Conservation (phyloP, 23 tunicate genomes). For the Halocynthia roretzi region DNA sequence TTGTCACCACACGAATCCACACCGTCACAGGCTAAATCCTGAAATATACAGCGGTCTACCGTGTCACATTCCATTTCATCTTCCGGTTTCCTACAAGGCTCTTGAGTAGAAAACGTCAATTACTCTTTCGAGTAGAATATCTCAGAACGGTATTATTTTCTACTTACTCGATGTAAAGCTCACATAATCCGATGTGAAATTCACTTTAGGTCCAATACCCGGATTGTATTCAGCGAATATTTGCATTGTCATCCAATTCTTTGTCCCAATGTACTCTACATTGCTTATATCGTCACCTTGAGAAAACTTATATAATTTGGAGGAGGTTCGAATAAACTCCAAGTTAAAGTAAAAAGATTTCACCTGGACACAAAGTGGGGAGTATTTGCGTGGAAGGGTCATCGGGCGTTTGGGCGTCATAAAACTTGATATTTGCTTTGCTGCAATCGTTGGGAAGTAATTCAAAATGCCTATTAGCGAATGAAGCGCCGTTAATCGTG, state of each 20-base stretch:
- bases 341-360: not conserved
- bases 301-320: too few species aligned
- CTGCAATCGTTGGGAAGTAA: slow-evolving; percentile 69
- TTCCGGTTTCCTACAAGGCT: slow-evolving; percentile 49
- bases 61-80: slow-evolving; percentile 39
- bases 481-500: not conserved
- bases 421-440: slow-evolving; percentile 48
- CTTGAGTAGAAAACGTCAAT: slow-evolving; percentile 11
- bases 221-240: slow-evolving; percentile 26
- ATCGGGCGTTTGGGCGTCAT: slow-evolving; percentile 31
- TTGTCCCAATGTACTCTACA: slow-evolving; percentile 51
- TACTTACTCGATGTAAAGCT: slow-evolving; percentile 60
- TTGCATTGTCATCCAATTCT: slow-evolving; percentile 52
- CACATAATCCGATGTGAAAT: slow-evolving; percentile 58
- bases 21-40: slow-evolving; percentile 62
- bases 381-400: slow-evolving; percentile 34
- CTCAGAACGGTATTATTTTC: not conserved
- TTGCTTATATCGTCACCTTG: slow-evolving; percentile 33
- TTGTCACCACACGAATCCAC: slow-evolving; percentile 83
- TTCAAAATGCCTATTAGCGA: slow-evolving; percentile 38
- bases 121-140: not conserved
- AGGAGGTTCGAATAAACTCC: too few species aligned
- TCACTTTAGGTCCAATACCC: slow-evolving; percentile 32
- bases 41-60: slow-evolving; percentile 48
- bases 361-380: slow-evolving; percentile 70